These are phyloP conservation scores for Andrena flavipes DNA, from an alignment of 2,888 invertebrate genomes.

Conservation along the genomic window DNA sequence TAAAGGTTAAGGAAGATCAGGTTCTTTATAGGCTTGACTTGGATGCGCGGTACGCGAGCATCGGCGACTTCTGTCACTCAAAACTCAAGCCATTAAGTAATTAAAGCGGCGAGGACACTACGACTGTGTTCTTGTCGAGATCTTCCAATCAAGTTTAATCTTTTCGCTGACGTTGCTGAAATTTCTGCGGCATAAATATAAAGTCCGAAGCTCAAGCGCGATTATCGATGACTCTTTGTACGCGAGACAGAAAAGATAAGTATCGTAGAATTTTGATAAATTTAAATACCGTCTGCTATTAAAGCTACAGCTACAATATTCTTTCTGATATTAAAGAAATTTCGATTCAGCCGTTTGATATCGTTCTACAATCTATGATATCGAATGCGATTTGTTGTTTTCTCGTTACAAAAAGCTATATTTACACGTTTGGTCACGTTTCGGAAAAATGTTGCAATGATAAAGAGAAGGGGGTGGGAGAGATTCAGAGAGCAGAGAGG, in stretches of 20 bases:
- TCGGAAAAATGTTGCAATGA: background rate
- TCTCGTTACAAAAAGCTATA: background rate
- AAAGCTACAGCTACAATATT: background rate
- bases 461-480: background rate
- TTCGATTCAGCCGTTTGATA: slow-evolving; percentile 4
- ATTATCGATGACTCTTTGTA: slow-evolving; percentile 7
- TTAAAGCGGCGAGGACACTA: too few relatives aligned
- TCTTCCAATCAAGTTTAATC: background rate
- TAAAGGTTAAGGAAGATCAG: too few relatives aligned
- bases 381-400: slow-evolving; percentile 2
- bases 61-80: too few relatives aligned
- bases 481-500: background rate
- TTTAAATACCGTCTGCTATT: background rate
- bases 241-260: background rate
- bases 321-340: slow-evolving; percentile 8
- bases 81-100: too few relatives aligned
- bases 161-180: background rate
- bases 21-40: too few relatives aligned
- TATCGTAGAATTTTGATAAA: slow-evolving; percentile 5
- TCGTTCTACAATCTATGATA: background rate
- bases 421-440: background rate
- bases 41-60: too few relatives aligned
- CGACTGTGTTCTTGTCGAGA: too few relatives aligned
- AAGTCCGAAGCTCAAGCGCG: background rate
- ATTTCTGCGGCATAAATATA: slow-evolving; percentile 3